Percentiles rank a stretch among this genome's conserved stretches.
Conservation (phyloP, 2,797 vertebrate species). For the Taenioides sp. region DNA sequence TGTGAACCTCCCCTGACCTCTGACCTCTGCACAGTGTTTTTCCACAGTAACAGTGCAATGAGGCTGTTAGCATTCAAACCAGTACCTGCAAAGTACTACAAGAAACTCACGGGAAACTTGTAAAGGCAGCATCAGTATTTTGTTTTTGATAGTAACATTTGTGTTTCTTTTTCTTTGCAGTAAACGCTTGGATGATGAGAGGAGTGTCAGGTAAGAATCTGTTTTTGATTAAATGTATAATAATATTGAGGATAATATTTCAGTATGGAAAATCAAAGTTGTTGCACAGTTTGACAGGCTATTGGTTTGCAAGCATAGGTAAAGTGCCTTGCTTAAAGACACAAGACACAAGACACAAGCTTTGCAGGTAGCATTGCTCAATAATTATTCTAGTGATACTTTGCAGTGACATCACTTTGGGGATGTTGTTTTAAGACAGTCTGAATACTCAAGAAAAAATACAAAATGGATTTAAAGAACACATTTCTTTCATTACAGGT, state of each 20-base stretch:
- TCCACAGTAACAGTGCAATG: background rate
- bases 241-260: background rate
- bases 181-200: conserved; percentile 66
- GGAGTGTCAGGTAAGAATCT: conserved; percentile 69
- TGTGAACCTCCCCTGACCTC: background rate
- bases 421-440: no score
- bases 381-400: no score
- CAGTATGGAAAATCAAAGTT: background rate
- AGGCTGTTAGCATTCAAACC: background rate
- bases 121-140: no score
- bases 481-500: no score
- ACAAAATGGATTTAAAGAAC: no score
- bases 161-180: conserved; percentile 57
- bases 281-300: no score
- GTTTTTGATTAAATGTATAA: background rate
- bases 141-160: conserved; percentile 1
- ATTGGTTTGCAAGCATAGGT: no score
- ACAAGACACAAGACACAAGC: no score
- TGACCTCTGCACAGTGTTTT: background rate
- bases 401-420: no score
- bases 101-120: background rate
- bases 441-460: no score
- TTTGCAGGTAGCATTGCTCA: no score
- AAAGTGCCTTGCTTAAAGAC: no score
- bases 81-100: background rate